These are phyloP conservation scores for Rhea pennata DNA, from an alignment of 2,113 vertebrate genomes.

Conservation along the genomic window DNA sequence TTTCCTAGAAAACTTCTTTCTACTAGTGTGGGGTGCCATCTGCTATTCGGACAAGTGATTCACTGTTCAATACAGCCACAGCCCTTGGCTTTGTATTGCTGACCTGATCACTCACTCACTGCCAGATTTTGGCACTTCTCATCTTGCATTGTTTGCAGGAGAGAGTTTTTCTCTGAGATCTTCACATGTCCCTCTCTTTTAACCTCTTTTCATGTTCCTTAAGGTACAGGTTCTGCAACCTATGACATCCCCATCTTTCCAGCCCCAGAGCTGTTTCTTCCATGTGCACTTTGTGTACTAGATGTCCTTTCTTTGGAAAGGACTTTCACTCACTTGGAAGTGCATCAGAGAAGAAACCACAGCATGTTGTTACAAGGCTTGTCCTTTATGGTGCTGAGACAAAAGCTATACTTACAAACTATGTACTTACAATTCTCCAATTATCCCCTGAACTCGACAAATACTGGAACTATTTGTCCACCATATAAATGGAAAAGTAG, in stretches of 20 bases:
- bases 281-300: neutral
- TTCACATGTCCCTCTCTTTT: neutral
- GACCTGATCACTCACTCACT: neutral
- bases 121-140: neutral
- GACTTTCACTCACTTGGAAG: neutral
- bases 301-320: neutral
- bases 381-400: neutral
- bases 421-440: neutral
- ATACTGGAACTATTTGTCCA: neutral
- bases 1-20: neutral
- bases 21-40: neutral
- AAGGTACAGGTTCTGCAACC: neutral
- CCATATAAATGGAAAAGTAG: neutral
- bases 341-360: neutral
- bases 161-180: neutral
- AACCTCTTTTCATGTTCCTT: neutral
- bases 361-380: neutral
- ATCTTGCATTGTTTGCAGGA: neutral
- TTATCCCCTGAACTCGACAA: neutral
- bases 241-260: neutral
- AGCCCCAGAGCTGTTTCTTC: neutral
- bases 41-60: neutral
- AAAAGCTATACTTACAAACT: neutral
- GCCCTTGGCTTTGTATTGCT: neutral
- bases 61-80: neutral